Base-by-base conservation (phyloP, 1,140 invertebrate species). In the Drosophila chauvacae region DNA sequence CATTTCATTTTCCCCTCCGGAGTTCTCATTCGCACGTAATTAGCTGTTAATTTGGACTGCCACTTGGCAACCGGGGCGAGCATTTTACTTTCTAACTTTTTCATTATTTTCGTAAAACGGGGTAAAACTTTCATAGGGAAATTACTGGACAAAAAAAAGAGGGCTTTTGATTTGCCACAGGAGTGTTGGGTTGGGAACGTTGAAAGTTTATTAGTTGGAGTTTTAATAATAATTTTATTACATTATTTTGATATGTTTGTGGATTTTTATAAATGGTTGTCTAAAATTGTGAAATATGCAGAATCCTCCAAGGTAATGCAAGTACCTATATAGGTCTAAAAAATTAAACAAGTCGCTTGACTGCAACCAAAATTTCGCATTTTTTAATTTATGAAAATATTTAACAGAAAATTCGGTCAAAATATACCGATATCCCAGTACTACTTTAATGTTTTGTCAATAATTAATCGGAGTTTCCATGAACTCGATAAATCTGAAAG, bases 1-100 rank as follows among this genome's bases (percentile, higher is more conserved):
- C 39, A 47, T 56, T 47, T 23, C 56, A 59, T 63, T 62, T 56
- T 56, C 60, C 79, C 50, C 78, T 45, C 48, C 66, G 57, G 45
- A 85, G 65, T 69, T 81, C 72, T 47, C 61, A 80, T 80, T 81
- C 68, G 77, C 81, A 85, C 81, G 77, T 85, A 85, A 85, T 85
- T 85, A 85, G 77, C 81, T 85, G 81, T 85, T 84, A 85, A 84
- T 84, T 85, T 84, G 73, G 72, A 53, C 59, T 59, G 59, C 69
- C 75, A 73, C 63, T 79, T 79, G 75, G 63, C 75, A 78, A 61
- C 65, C 62, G 80, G 80, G 81, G 69, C 64, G 64, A 61, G 59
- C 65, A 75, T 79, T 80, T 79, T 79, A 66, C 80, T 76, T 84
- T 84, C 60, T 63, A 72, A 72, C 66, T 72, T 72, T 39, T 26